A percentile compares a stretch with the other conserved stretches of the same genome.
These are phyloP conservation scores for Malurus alboscapulatus DNA, from an alignment of 2,113 vertebrate species.

Conservation along the genomic window DNA sequence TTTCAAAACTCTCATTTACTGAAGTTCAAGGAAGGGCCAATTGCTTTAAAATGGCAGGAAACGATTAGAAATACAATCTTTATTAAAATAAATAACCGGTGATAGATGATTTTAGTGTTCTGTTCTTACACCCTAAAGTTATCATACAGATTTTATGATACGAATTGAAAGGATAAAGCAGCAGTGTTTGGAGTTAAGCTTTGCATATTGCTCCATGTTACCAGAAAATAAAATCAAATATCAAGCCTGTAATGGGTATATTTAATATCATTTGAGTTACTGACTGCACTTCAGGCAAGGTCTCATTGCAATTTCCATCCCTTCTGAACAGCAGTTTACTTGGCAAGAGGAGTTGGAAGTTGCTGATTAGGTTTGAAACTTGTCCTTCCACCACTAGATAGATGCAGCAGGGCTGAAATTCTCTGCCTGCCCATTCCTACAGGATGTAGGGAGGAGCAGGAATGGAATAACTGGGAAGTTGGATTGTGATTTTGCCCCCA, in stretches of 20 bases:
- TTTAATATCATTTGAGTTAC: background rate
- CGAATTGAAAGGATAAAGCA: background rate
- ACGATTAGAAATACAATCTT: background rate
- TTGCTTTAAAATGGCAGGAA: conserved; percentile 4
- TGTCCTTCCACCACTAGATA: background rate
- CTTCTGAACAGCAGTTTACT: background rate
- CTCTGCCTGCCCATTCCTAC: background rate
- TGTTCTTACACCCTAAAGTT: background rate
- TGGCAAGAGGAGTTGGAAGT: background rate
- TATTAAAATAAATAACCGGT: background rate
- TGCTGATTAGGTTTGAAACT: background rate
- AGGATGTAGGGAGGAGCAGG: background rate
- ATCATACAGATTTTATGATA: background rate
- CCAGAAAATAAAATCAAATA: background rate
- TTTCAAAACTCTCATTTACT: conserved; percentile 7
- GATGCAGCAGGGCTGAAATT: background rate
- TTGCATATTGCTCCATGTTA: background rate
- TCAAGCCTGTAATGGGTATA: background rate
- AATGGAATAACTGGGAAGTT: background rate
- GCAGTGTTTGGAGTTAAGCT: background rate
- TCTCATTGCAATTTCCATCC: background rate
- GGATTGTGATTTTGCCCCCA: background rate
- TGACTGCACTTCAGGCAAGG: background rate
- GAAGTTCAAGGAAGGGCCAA: background rate
- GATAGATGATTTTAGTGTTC: background rate